phyloP scores from a whole-genome alignment of 2,113 vertebrate genomes.

The Cranoglanis bouderius region DNA sequence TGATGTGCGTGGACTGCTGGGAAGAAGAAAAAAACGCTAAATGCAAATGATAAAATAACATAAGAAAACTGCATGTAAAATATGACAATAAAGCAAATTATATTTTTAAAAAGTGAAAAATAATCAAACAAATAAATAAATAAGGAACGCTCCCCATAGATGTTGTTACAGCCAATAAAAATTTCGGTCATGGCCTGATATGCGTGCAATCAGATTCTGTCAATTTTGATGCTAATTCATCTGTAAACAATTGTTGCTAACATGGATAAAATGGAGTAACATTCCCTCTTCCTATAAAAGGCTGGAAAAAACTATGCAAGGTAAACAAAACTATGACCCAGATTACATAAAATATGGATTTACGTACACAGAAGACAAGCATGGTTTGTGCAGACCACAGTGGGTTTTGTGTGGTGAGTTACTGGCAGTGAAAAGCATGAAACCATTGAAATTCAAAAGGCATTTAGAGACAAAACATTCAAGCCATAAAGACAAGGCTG shows the following conservation, averaged over 20 bases:
- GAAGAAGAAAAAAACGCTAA: no score
- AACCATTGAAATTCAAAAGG: no score
- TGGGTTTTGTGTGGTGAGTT: neutral
- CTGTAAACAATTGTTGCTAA: neutral
- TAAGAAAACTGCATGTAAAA: no score
- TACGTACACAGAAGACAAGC: neutral
- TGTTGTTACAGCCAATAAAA: neutral
- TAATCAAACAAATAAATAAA: neutral
- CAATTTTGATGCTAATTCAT: neutral
- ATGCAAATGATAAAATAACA: no score
- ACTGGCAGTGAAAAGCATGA: neutral
- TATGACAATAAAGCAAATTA: no score
- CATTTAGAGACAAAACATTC: no score
- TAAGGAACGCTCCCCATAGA: neutral
- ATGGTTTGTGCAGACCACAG: neutral
- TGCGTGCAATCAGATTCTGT: neutral
- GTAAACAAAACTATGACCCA: neutral
- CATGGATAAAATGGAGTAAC: neutral
- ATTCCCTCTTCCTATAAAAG: neutral
- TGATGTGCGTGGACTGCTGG: no score
- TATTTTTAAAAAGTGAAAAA: neutral
- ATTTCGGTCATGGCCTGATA: no score
- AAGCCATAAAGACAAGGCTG: no score
- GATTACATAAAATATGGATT: neutral
- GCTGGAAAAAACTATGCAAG: no score